Evolutionary conservation across 1,140 invertebrate genomes (phyloP), one percentile per base, ranked within the genome.

Genomic region (Penaeus chinensis): DNA sequence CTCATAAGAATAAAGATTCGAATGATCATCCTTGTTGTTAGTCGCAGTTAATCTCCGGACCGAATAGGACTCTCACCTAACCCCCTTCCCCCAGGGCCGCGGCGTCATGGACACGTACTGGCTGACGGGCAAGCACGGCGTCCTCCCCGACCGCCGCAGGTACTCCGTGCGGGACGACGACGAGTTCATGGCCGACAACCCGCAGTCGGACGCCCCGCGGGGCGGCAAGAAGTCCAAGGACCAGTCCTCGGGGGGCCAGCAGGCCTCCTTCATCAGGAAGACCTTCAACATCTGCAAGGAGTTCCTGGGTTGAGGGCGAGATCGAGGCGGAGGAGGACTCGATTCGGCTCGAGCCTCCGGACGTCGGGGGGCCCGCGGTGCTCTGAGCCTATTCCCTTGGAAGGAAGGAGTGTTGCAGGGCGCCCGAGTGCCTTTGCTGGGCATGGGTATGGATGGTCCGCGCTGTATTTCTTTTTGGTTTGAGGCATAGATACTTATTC

Each of bases 71-170:
- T 24, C 54, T 47, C 0, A 0, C 54, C 37, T 22, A 1, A 3
- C 42, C 27, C 24, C n/a, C 19, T 13, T 32, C 20, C 27, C 32
- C 4, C 86, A 91, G 91, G 91, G 92, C 18, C 92, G 92, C 89
- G 92, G 92, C 13, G 82, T 89, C 5, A 91, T 92, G 92, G 90
- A 91, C 78, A 92, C 92, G 18, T 92, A 90, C 90, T 92, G 92
- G 92, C 90, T 92, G 79, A 77, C 90, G 22, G 91, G 91, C 42
- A 91, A 96, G 91, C 95, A 96, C 84, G 96, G 96, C 62, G 94
- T 93, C 1, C 92, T 94, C 60, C 92, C 93, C 18, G 86, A 88
- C 62, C 80, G 86, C n/a, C 86, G 80, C 11, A 32, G 80, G 18
- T 82, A 82, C 69, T 88, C 86, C 54, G 80, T 20, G 16, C 54